Conservation (phyloP, 2,113 vertebrate genomes). For the Colistium nudipinnis region DNA sequence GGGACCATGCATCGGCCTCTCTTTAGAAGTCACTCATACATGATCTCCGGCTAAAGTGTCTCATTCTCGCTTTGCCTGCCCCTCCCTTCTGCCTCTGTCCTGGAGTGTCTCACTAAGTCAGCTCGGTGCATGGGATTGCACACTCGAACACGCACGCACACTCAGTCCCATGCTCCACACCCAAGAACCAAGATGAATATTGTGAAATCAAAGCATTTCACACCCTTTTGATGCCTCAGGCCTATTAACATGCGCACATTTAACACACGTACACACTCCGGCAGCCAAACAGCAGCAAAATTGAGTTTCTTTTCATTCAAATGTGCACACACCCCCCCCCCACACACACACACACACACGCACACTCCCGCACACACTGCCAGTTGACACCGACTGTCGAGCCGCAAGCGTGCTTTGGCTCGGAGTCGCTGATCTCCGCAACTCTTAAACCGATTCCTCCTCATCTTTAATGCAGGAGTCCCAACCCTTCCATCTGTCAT, state of each 20-base stretch:
- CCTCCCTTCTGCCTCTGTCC: no score
- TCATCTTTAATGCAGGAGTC: conserved; percentile 56
- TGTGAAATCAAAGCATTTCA: conserved; percentile 30
- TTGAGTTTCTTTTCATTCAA: no score
- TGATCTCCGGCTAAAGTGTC: not conserved
- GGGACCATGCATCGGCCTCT: not conserved
- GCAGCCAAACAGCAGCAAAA: not conserved
- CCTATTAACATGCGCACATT: not conserved
- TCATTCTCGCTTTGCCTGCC: no score
- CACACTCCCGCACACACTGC: not conserved
- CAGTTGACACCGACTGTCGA: conserved; percentile 36
- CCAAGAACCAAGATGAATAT: conserved; percentile 27
- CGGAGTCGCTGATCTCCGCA: conserved; percentile 25
- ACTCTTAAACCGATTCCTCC: conserved; percentile 40
- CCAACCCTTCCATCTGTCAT: not conserved
- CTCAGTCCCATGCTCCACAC: not conserved
- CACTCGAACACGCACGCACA: not conserved
- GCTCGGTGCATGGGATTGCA: no score
- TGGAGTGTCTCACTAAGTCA: no score
- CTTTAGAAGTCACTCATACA: conserved; percentile 1
- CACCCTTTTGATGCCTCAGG: not conserved
- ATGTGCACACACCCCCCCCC: not conserved
- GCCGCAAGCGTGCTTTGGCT: conserved; percentile 29
- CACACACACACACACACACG: not conserved
- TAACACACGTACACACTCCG: not conserved